Percentiles rank a stretch among this genome's conserved stretches.
These are phyloP conservation scores for Seriola dumerili DNA, from an alignment of 2,113 vertebrate genomes.

Conservation along the genomic window DNA sequence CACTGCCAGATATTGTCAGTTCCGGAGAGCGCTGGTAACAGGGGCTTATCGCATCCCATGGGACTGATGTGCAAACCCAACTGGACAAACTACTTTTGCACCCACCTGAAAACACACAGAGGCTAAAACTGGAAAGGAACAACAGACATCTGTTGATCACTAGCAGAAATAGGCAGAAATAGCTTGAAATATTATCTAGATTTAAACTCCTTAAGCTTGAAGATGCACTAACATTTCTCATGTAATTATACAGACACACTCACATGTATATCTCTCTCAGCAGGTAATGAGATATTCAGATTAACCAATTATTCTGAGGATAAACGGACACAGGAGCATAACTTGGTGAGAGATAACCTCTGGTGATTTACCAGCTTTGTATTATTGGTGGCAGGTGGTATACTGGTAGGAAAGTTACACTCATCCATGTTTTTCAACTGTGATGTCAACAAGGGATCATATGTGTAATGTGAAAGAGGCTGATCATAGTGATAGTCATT, in stretches of 20 bases:
- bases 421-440: too few species aligned
- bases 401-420: too few species aligned
- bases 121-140: background rate
- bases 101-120: background rate
- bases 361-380: too few species aligned
- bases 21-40: constrained; percentile 10
- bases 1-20: constrained; percentile 49
- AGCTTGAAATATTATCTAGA: background rate
- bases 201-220: background rate
- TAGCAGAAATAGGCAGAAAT: background rate
- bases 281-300: constrained; percentile 44
- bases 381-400: too few species aligned
- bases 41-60: constrained; percentile 31
- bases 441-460: too few species aligned
- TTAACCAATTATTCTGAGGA: constrained; percentile 46
- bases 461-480: too few species aligned
- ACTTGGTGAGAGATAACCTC: too few species aligned
- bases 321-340: constrained; percentile 20
- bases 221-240: too few species aligned
- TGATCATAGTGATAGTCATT: too few species aligned
- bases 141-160: background rate
- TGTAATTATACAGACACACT: background rate
- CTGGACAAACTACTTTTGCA: constrained; percentile 39
- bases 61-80: constrained; percentile 42
- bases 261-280: constrained; percentile 37